Conservation (phyloP, 2,113 vertebrate genomes). For the Gasterosteus nipponicus region DNA sequence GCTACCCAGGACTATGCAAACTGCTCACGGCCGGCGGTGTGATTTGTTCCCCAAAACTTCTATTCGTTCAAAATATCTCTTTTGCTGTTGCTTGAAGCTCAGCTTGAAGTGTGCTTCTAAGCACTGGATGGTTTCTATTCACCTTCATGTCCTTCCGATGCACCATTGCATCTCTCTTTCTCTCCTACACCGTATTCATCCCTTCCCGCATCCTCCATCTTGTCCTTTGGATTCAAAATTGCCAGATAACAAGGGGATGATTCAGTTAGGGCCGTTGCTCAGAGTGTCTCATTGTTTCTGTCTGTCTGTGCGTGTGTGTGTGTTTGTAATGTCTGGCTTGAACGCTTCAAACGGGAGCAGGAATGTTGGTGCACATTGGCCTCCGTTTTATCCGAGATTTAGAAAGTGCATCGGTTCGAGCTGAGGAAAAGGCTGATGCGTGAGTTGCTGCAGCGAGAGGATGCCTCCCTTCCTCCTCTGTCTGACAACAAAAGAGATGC, state of each 20-base stretch:
- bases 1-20: conserved; percentile 34
- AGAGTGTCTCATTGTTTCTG: conserved; percentile 41
- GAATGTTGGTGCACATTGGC: neutral
- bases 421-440: conserved; percentile 33
- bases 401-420: conserved; percentile 7
- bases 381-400: conserved; percentile 1
- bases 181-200: conserved; percentile 30
- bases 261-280: conserved; percentile 55
- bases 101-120: neutral
- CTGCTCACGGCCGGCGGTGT: conserved; percentile 8
- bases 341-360: neutral
- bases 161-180: conserved; percentile 17
- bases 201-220: conserved; percentile 37
- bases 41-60: conserved; percentile 6
- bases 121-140: neutral
- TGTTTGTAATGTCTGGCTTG: conserved; percentile 17
- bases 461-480: conserved; percentile 27
- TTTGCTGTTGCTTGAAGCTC: conserved; percentile 10
- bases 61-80: conserved; percentile 38
- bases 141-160: conserved; percentile 6
- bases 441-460: conserved; percentile 16
- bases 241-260: conserved; percentile 50
- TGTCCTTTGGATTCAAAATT: conserved; percentile 44
- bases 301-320: conserved; percentile 18
- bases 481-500: conserved; percentile 44